These are phyloP conservation scores for Perccottus glenii DNA, from an alignment of 2,113 vertebrate genomes.

Conservation along the genomic window DNA sequence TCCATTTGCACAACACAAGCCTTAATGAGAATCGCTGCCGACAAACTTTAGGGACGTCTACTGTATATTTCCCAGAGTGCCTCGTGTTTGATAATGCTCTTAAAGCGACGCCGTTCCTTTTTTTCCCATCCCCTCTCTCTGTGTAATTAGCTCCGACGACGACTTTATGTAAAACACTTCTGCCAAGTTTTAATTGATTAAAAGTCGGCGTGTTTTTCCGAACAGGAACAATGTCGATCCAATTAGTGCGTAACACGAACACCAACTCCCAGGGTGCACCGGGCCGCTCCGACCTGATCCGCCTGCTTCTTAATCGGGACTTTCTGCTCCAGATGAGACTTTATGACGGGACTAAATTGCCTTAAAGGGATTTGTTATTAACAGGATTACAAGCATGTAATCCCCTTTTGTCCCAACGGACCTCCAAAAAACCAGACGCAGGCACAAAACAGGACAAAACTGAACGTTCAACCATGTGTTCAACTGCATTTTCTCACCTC, in stretches of 20 bases:
- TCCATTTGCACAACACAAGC: not conserved
- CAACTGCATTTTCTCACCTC: not conserved
- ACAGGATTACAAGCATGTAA: conserved; percentile 96
- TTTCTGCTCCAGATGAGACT: conserved; percentile 90
- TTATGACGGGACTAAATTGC: conserved; percentile 90
- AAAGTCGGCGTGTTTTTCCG: conserved; percentile 58
- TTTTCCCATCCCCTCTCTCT: conserved; percentile 4
- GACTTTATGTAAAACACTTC: conserved; percentile 63
- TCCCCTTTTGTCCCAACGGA: conserved; percentile 88
- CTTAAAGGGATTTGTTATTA: conserved; percentile 93
- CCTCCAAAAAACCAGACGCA: conserved; percentile 77
- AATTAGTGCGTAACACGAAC: conserved; percentile 66
- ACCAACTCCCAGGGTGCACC: conserved; percentile 59
- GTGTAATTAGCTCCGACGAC: conserved; percentile 55
- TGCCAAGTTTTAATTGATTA: conserved; percentile 67
- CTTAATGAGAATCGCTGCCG: not conserved
- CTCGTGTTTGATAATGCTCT: conserved; percentile 8
- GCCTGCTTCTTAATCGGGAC: conserved; percentile 86
- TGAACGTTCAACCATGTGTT: conserved; percentile 11
- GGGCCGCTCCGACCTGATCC: conserved; percentile 41
- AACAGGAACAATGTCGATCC: conserved; percentile 57
- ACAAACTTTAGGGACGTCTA: conserved; percentile 1
- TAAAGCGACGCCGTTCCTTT: not conserved
- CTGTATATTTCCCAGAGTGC: not conserved
- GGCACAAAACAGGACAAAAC: conserved; percentile 27